These are phyloP conservation scores for Dendrophyllia cribrosa DNA, from an alignment of 64 coral and sea anemone species.

Conservation along the genomic window DNA sequence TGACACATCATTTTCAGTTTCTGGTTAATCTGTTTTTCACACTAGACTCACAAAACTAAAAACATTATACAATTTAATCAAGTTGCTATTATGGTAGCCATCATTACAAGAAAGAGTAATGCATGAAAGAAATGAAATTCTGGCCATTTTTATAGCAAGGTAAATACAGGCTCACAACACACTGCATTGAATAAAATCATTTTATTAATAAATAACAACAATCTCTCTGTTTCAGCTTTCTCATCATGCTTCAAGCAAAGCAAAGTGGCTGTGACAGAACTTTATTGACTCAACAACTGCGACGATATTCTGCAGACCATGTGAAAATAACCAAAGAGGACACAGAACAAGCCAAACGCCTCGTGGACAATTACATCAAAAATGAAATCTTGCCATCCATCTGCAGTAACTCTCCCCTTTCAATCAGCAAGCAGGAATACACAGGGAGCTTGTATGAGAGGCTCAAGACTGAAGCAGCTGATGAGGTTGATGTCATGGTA, in stretches of 20 bases:
- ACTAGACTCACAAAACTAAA: no score
- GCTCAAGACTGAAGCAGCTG: constrained; percentile 82
- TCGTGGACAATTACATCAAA: constrained; percentile 66
- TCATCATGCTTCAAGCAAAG: constrained; percentile 30
- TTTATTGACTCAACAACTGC: constrained; percentile 36
- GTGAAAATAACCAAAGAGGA: constrained; percentile 67
- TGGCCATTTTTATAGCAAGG: neutral
- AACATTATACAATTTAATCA: no score
- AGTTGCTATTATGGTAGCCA: no score
- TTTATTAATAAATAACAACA: neutral
- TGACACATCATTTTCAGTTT: no score
- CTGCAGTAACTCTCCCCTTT: constrained; percentile 46
- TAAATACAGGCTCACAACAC: neutral
- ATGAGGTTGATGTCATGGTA: constrained; percentile 87
- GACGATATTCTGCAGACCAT: constrained; percentile 60
- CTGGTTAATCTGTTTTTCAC: no score
- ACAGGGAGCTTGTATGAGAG: constrained; percentile 79
- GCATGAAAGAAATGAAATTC: neutral
- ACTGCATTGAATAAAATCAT: neutral
- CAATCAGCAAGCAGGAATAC: constrained; percentile 54
- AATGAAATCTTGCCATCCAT: constrained; percentile 44
- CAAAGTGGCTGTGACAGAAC: neutral
- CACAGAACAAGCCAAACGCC: constrained; percentile 14
- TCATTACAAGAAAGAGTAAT: no score
- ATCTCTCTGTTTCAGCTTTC: neutral